Percentiles rank a stretch among this genome's conserved stretches.
Conservation (phyloP, 2,888 invertebrate species). For the Sminthurides aquaticus region DNA sequence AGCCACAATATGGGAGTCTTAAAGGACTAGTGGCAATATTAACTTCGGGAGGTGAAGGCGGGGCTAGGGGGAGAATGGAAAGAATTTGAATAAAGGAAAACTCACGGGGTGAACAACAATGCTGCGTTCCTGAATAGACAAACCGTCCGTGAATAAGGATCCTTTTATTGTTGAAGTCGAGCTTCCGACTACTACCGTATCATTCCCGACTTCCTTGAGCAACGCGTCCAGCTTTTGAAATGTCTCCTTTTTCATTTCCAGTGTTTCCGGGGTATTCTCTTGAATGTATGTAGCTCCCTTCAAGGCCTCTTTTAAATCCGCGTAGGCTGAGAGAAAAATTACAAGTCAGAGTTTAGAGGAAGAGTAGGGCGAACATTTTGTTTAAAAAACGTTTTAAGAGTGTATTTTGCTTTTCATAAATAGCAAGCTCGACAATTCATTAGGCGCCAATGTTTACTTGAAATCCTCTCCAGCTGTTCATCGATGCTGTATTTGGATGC, state of each 20-base stretch:
- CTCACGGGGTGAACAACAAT: constrained; percentile 81
- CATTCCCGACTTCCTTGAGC: constrained; percentile 61
- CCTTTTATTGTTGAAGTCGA: constrained; percentile 90
- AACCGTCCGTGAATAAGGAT: constrained; percentile 65
- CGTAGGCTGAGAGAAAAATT: constrained; percentile 47
- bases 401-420: too few relatives aligned
- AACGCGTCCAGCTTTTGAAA: constrained; percentile 66
- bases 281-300: constrained; percentile 74
- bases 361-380: too few relatives aligned
- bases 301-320: constrained; percentile 62
- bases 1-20: background rate
- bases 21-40: too few relatives aligned
- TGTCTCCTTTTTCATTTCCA: constrained; percentile 74
- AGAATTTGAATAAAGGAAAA: constrained; percentile 17
- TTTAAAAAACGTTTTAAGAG: too few relatives aligned
- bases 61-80: background rate
- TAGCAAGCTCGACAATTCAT: too few relatives aligned
- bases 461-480: constrained; percentile 69
- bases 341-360: too few relatives aligned
- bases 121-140: constrained; percentile 65
- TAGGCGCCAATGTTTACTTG: constrained; percentile 56
- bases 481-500: constrained; percentile 56
- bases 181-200: constrained; percentile 74
- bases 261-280: constrained; percentile 87
- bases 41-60: constrained; percentile 1